phyloP scores from a whole-genome alignment of 2,113 vertebrate genomes.

The Genyomyrus donnyi region DNA sequence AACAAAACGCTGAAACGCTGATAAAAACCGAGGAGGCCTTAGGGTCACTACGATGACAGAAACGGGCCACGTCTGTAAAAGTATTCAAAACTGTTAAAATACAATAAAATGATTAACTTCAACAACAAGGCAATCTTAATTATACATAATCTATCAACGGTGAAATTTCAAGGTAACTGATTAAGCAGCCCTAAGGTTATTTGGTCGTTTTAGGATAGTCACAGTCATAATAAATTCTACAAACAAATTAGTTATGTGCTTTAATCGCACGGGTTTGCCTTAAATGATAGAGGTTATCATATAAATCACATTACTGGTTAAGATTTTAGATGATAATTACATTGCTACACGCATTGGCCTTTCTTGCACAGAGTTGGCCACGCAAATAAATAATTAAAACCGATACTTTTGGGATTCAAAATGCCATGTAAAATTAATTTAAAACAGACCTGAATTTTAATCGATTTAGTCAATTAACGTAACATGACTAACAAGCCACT shows the following conservation, averaged over 20 bases:
- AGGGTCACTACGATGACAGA: slow-evolving; percentile 20
- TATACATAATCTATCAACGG: neutral
- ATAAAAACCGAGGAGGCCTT: neutral
- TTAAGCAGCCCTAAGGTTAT: neutral
- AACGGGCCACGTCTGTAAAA: neutral
- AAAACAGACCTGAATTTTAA: neutral
- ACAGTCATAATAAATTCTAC: neutral
- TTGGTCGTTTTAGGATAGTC: neutral
- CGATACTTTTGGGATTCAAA: neutral
- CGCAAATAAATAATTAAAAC: neutral
- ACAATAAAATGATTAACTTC: neutral
- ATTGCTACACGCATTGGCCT: neutral
- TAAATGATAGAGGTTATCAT: neutral
- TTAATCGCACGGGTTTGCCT: neutral
- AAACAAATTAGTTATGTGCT: neutral
- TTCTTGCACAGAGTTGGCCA: neutral
- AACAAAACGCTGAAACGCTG: slow-evolving; percentile 10
- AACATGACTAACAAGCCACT: neutral
- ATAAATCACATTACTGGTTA: neutral
- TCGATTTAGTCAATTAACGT: neutral
- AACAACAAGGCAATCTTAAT: neutral
- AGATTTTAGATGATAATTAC: neutral
- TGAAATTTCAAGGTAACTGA: neutral
- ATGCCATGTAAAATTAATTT: neutral
- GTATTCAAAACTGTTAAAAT: neutral